These are phyloP conservation scores for Apus apus DNA, from an alignment of 2,113 vertebrate species.

Conservation along the genomic window DNA sequence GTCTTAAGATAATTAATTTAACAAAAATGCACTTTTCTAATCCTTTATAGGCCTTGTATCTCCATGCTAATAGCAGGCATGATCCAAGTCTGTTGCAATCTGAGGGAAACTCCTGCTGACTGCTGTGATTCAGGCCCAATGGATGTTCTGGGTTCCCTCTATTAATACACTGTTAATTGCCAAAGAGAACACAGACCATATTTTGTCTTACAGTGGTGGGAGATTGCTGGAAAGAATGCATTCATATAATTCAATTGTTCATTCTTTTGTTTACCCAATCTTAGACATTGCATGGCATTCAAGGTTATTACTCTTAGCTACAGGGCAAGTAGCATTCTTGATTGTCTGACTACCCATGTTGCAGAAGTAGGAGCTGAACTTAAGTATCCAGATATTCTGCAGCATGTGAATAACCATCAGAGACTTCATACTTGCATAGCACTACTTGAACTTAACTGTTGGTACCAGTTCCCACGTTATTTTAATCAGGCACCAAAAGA, in stretches of 20 bases:
- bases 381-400: not conserved
- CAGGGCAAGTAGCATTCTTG: not conserved
- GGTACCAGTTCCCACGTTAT: not conserved
- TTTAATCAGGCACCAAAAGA: not conserved
- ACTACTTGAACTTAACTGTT: not conserved
- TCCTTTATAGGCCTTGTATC: not conserved
- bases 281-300: not conserved
- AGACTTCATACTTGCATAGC: not conserved
- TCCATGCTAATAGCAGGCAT: not conserved
- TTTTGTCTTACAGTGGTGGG: not conserved
- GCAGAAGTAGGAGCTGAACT: not conserved
- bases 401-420: not conserved
- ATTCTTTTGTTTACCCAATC: not conserved
- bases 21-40: constrained; percentile 27
- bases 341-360: not conserved
- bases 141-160: not conserved
- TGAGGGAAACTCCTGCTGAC: not conserved
- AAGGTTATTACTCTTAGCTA: not conserved
- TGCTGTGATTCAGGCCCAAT: not conserved
- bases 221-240: not conserved
- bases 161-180: not conserved
- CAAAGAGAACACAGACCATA: not conserved
- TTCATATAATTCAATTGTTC: not conserved
- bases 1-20: constrained; percentile 11
- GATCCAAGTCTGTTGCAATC: not conserved